Evolutionary conservation across 2,113 vertebrate genomes (phyloP).

Genomic region (Emberiza fucata): DNA sequence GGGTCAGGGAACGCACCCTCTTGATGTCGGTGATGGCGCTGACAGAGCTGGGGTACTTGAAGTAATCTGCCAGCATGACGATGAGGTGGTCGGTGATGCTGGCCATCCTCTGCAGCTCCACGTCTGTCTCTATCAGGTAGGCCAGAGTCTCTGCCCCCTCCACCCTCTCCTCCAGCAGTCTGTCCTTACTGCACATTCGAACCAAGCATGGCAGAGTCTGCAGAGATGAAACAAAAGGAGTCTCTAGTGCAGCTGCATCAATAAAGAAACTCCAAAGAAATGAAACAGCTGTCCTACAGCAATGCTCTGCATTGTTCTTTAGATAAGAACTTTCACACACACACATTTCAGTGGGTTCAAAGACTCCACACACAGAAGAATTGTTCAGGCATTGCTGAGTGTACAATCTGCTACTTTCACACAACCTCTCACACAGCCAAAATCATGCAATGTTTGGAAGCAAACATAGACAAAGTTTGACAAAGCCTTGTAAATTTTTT

Average conservation of each 20-base stretch:
- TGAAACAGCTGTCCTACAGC: not conserved
- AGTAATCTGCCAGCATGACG: conserved; percentile 96
- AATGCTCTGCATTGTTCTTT: not conserved
- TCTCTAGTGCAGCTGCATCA: not conserved
- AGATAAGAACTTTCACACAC: not conserved
- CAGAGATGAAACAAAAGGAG: not conserved
- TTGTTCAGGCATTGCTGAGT: not conserved
- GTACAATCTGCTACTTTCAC: not conserved
- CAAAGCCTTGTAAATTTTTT: not conserved
- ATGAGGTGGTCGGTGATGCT: conserved; percentile 97
- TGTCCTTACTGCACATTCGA: conserved; percentile 98
- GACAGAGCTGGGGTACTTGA: conserved; percentile 98
- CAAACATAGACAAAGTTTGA: not conserved
- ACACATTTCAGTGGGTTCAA: not conserved
- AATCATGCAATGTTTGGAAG: not conserved
- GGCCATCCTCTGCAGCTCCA: conserved; percentile 95
- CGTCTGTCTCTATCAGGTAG: conserved; percentile 95
- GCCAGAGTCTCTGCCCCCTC: conserved; percentile 96
- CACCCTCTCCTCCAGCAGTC: conserved; percentile 92
- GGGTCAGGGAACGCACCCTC: conserved; percentile 79
- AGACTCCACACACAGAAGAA: not conserved
- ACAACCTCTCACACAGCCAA: not conserved
- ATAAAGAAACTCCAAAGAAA: not conserved
- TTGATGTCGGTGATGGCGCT: conserved; percentile 98
- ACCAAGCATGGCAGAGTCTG: conserved; percentile 96